These are phyloP conservation scores for Papilio helenus DNA, from an alignment of 1,140 invertebrate species.

Conservation along the genomic window DNA sequence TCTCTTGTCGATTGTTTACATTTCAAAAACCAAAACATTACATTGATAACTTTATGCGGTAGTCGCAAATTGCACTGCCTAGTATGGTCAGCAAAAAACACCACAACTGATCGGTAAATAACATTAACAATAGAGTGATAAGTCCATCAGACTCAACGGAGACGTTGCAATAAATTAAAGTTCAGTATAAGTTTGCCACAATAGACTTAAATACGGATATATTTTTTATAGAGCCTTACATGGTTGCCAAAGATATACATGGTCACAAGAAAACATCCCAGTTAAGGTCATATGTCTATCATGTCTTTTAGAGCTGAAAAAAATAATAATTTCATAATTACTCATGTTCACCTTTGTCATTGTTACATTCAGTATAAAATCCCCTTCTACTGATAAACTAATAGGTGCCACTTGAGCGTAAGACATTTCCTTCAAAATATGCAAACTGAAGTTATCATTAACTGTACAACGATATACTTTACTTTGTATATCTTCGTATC, in stretches of 20 bases:
- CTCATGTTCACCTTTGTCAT: neutral
- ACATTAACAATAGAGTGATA: constrained; percentile 55
- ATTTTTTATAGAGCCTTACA: constrained; percentile 18
- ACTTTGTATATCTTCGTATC: too few species aligned
- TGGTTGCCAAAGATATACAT: constrained; percentile 18
- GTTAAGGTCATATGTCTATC: neutral
- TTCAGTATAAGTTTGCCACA: constrained; percentile 35
- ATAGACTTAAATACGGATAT: constrained; percentile 36
- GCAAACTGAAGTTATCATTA: too few species aligned
- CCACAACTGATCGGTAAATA: constrained; percentile 48
- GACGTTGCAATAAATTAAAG: constrained; percentile 46
- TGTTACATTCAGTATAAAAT: neutral
- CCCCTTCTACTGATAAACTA: neutral
- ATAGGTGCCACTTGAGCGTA: too few species aligned
- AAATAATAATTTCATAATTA: neutral
- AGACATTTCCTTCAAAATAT: too few species aligned
- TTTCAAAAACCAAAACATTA: constrained; percentile 36
- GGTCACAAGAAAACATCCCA: neutral
- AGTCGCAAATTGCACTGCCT: constrained; percentile 50
- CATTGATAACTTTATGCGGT: constrained; percentile 34
- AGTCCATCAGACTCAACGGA: constrained; percentile 45
- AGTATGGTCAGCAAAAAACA: constrained; percentile 43
- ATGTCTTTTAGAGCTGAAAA: neutral
- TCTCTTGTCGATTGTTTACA: constrained; percentile 31
- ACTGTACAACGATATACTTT: too few species aligned